These are phyloP conservation scores for Pseudonaja textilis DNA, from an alignment of 2,113 vertebrate species.

Conservation along the genomic window DNA sequence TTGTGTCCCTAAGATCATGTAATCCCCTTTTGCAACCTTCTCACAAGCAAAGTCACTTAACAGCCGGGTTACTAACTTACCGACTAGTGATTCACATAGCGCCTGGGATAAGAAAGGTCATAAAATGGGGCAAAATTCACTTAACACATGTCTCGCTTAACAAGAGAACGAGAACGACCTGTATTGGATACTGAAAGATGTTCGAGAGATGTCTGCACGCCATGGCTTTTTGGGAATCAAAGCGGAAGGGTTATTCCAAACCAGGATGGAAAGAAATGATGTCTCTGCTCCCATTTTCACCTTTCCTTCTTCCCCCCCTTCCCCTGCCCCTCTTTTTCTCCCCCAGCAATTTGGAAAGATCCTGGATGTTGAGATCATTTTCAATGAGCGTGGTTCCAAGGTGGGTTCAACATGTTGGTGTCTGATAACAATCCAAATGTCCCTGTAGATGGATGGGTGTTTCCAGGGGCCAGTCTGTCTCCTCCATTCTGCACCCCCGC, in stretches of 20 bases:
- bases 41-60: neutral
- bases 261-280: neutral
- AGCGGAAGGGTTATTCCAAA: too few relatives aligned
- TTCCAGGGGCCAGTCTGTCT: neutral
- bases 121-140: neutral
- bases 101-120: neutral
- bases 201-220: neutral
- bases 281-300: neutral
- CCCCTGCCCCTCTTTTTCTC: conserved; percentile 54
- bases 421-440: neutral
- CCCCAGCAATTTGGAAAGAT: conserved; percentile 97
- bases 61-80: neutral
- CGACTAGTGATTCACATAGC: neutral
- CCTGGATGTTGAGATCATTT: conserved; percentile 97
- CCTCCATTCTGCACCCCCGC: conserved; percentile 58
- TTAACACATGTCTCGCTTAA: neutral
- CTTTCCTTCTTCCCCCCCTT: neutral
- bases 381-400: conserved; percentile 98
- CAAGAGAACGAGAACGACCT: neutral
- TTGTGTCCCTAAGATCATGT: neutral
- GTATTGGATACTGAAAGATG: neutral
- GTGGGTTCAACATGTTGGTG: conserved; percentile 73
- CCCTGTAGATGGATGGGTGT: neutral
- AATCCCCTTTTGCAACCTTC: neutral
- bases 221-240: neutral